Evolutionary conservation across 2,113 vertebrate species (phyloP).

Genomic region (Natator depressus): DNA sequence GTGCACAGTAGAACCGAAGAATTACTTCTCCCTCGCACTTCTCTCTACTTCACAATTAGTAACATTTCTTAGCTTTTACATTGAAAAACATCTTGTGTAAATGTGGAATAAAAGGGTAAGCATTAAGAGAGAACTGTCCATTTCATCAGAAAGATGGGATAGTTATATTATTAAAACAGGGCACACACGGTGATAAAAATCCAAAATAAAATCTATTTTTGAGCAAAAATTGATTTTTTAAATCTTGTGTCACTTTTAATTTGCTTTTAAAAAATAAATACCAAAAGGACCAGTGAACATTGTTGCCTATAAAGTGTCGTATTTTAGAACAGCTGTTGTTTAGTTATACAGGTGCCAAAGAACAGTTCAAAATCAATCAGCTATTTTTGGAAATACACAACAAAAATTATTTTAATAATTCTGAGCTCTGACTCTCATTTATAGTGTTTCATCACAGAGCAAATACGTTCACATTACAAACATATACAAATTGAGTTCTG

Average conservation of each 20-base stretch:
- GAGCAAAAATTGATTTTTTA: background rate
- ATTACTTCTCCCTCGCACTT: no score
- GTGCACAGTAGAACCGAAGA: no score
- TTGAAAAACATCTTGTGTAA: background rate
- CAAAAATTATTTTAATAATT: background rate
- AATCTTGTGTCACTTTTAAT: background rate
- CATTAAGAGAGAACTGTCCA: background rate
- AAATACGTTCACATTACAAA: background rate
- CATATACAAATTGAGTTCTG: background rate
- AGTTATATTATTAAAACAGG: background rate
- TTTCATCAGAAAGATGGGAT: background rate
- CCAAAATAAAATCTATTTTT: background rate
- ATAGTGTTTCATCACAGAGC: background rate
- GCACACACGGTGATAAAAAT: background rate
- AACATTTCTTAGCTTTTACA: background rate
- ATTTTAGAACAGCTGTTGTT: background rate
- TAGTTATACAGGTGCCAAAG: background rate
- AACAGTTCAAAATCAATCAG: background rate
- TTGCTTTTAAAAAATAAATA: background rate
- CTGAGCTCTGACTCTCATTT: background rate
- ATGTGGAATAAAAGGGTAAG: background rate
- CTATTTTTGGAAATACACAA: background rate
- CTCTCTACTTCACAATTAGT: background rate
- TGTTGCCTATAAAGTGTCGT: background rate
- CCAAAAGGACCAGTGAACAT: background rate